Evolutionary conservation across 2,797 vertebrate genomes (phyloP), one percentile per base, ranked within the genome.

Genomic region (Ambastaia sidthimunki): DNA sequence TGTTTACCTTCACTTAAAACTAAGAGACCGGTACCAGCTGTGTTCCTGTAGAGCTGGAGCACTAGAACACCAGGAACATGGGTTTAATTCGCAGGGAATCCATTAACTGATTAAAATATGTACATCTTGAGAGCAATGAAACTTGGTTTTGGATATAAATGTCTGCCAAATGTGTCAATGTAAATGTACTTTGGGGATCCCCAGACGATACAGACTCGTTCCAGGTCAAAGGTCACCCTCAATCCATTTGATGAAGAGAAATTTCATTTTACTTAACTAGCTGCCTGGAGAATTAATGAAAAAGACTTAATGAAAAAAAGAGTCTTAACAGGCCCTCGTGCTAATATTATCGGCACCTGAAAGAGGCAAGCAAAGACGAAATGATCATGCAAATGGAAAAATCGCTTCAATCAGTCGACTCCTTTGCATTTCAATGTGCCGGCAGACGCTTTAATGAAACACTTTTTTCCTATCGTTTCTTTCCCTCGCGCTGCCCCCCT

Each of bases 301-400:
- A 73, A 47, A 60, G 80, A 63, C 23, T n/a, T n/a, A n/a, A n/a
- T n/a, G n/a, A n/a, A n/a, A n/a, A n/a, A n/a, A n/a, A 1, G 18
- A 54, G 28, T 81, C 70, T 55, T 80, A 80, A 80, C 69, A 80
- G 70, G 59, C 77, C 59, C 70, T 72, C 54, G 69, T 66, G 77
- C 77, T 66, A 80, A 72, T 72, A 80, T 80, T 55, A 73, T 60
- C 70, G 72, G 69, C 48, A 80, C 16, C 76, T 44, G 60, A 80
- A 80, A 63, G 67, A 73, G 70, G 71, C 12, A 48, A 73, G 60
- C 69, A 57, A 3, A 57, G 59, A 34, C 72, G 77, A 80, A 80
- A 73, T 73, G 77, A 80, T 50, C 70, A 80, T 80, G 77, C 77
- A 80, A 79, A 80, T 80, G 77, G 60, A 80, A 80, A 80, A 80